Percentiles rank a stretch among this genome's conserved stretches.
These are phyloP conservation scores for Sesia bembeciformis DNA, from an alignment of 2,888 invertebrate species.

Conservation along the genomic window DNA sequence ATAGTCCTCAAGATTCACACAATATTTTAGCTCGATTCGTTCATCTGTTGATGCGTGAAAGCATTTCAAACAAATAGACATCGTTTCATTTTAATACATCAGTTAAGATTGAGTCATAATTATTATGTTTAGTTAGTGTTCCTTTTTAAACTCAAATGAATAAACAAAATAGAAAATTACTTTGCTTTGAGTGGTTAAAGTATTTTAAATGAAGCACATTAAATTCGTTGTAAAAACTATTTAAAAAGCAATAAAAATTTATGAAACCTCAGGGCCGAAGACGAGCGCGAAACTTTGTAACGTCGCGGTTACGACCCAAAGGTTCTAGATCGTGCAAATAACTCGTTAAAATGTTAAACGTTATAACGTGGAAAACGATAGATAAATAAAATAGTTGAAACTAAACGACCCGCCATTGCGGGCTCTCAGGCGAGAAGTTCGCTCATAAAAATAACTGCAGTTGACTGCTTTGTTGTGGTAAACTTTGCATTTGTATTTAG, in stretches of 20 bases:
- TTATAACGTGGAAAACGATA: background rate
- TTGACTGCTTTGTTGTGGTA: slow-evolving; percentile 1
- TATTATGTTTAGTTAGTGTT: too few species aligned
- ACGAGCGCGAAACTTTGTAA: background rate
- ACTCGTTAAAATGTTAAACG: background rate
- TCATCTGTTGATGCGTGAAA: too few species aligned
- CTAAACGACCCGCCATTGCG: slow-evolving; percentile 11
- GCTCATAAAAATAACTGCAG: slow-evolving; percentile 1
- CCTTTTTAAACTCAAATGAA: too few species aligned
- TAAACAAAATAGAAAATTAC: too few species aligned
- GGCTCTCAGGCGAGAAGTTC: slow-evolving; percentile 8
- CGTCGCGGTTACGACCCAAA: background rate
- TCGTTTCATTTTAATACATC: too few species aligned
- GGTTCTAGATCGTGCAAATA: background rate
- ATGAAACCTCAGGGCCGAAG: background rate
- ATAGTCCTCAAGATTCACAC: too few species aligned
- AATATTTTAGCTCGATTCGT: too few species aligned
- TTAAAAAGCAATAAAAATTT: background rate
- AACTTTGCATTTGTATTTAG: too few species aligned
- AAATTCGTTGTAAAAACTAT: background rate
- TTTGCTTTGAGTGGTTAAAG: too few species aligned
- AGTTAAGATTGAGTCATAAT: too few species aligned
- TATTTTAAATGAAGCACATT: too few species aligned
- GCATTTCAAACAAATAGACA: too few species aligned
- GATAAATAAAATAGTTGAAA: slow-evolving; percentile 11